Evolutionary conservation across 2,113 vertebrate genomes (phyloP).

Genomic region (Myotis yumanensis): DNA sequence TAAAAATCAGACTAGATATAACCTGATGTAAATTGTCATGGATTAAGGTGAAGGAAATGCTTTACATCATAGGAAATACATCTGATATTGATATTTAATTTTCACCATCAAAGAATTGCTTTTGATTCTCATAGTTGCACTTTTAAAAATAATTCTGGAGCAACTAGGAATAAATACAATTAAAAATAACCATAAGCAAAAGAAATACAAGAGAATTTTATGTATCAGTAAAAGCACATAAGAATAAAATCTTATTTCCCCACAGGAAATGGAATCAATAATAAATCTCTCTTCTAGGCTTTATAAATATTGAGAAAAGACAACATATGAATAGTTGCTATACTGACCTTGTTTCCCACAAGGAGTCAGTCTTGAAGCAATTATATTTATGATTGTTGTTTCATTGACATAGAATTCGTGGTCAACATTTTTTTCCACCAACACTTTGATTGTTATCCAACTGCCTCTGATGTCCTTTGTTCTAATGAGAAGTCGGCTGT

Average conservation of each 20-base stretch:
- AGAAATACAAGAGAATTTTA: not conserved
- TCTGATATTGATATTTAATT: not conserved
- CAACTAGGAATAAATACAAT: not conserved
- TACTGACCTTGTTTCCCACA: not conserved
- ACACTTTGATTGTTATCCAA: not conserved
- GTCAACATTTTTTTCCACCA: not conserved
- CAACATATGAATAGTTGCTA: not conserved
- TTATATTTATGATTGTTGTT: not conserved
- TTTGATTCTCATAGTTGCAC: not conserved
- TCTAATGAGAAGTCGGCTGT: not conserved
- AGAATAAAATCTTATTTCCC: slow-evolving; percentile 16
- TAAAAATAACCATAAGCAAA: slow-evolving; percentile 7
- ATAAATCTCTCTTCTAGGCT: not conserved
- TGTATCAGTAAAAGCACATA: not conserved
- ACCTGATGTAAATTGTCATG: not conserved
- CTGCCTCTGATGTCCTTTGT: not conserved
- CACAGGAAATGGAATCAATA: slow-evolving; percentile 20
- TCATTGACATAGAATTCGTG: not conserved
- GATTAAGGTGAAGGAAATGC: not conserved
- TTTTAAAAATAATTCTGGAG: slow-evolving; percentile 9
- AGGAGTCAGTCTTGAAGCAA: not conserved
- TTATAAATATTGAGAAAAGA: slow-evolving; percentile 4
- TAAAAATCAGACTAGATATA: not conserved
- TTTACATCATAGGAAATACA: not conserved
- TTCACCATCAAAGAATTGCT: not conserved